Evolutionary conservation across 2,888 invertebrate species (phyloP).

Genomic region (Caenorhabditis parvicauda): DNA sequence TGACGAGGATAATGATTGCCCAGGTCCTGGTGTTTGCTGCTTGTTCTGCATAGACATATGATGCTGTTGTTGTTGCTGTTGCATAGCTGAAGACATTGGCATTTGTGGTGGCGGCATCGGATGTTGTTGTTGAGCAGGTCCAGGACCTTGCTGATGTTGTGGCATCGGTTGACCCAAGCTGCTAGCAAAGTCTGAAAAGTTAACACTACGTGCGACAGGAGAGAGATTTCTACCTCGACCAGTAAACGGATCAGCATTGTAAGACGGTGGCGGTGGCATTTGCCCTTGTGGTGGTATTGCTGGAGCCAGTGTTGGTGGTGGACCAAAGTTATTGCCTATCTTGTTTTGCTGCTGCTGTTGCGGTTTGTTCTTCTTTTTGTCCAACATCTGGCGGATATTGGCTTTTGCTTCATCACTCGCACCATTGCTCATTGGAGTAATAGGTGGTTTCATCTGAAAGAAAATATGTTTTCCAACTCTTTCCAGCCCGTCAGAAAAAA

Average conservation of each 20-base stretch:
- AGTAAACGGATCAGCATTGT: no score
- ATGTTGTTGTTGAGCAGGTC: background rate
- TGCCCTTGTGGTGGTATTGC: no score
- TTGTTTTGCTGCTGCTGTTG: background rate
- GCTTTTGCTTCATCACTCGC: conserved; percentile 23
- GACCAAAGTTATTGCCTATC: background rate
- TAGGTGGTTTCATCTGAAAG: no score
- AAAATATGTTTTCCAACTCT: no score
- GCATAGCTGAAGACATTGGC: background rate
- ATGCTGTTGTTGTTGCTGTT: conserved; percentile 4
- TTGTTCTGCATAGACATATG: background rate
- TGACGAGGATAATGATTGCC: background rate
- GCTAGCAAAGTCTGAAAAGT: conserved; percentile 1
- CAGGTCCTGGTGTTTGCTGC: no score
- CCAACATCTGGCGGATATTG: conserved; percentile 12
- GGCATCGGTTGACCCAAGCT: conserved; percentile 1
- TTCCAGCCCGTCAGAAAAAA: no score
- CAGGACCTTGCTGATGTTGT: background rate
- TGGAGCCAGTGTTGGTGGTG: background rate
- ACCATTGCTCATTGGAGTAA: conserved; percentile 32
- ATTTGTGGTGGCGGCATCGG: background rate
- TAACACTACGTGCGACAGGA: no score
- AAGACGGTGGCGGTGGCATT: background rate
- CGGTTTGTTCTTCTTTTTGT: conserved; percentile 10
- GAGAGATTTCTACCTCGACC: background rate